These are phyloP conservation scores for Pagrus major DNA, from an alignment of 2,113 vertebrate species.

Conservation along the genomic window DNA sequence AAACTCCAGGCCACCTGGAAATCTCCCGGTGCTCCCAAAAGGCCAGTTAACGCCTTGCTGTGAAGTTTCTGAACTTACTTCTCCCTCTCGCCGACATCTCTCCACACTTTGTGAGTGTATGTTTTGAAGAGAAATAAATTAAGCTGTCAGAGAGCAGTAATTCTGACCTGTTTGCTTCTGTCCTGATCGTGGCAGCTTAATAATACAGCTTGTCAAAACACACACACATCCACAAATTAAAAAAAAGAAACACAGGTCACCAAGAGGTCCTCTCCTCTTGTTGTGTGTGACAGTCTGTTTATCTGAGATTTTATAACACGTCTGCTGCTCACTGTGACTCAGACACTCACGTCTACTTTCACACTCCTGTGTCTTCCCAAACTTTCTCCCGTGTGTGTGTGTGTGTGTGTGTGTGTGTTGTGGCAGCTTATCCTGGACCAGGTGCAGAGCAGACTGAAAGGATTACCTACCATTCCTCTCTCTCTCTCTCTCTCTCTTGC, in stretches of 20 bases:
- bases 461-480: slow-evolving; percentile 7
- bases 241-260: slow-evolving; percentile 42
- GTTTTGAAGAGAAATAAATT: slow-evolving; percentile 42
- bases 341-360: background rate
- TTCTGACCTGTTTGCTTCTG: slow-evolving; percentile 64
- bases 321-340: background rate
- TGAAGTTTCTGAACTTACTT: slow-evolving; percentile 10
- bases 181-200: slow-evolving; percentile 53
- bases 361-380: background rate
- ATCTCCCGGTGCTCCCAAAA: too few species aligned
- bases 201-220: slow-evolving; percentile 58
- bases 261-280: slow-evolving; percentile 4
- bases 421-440: background rate
- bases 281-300: slow-evolving; percentile 10
- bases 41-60: background rate
- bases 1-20: too few species aligned
- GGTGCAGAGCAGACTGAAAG: slow-evolving; percentile 37
- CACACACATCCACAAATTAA: slow-evolving; percentile 12
- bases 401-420: slow-evolving; percentile 9
- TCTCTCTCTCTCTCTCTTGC: background rate
- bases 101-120: background rate
- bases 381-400: background rate
- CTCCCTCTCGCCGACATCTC: background rate
- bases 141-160: slow-evolving; percentile 51
- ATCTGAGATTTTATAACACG: slow-evolving; percentile 18